Base-by-base conservation (phyloP, 2,797 vertebrate genomes). In the Rhynchonycteris naso region DNA sequence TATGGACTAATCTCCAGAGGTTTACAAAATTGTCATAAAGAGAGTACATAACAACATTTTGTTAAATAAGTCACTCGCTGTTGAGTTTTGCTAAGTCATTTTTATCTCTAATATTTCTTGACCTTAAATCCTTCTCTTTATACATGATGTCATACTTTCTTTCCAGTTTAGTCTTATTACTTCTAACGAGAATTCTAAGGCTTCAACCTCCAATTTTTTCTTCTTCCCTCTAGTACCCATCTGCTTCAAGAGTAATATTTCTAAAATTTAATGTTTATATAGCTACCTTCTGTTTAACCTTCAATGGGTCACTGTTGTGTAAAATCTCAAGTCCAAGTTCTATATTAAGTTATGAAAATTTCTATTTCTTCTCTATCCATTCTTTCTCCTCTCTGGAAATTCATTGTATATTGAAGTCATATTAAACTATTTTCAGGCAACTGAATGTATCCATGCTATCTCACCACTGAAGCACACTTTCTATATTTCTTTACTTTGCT, bases 71-170 rank as follows among this genome's bases (percentile, higher is more conserved):
- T 69, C 19, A 76, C 56, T 65, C 69, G 61, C 63, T 56, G 1
- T 47, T 43, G 30, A 81, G 35, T 78, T 72, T 91, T 72, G 54
- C 43, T 80, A 61, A 71, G 2, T 92, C 54, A 35, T 63, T 61
- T 47, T 85, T 58, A 54, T 76, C 33, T 68, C 47, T n/a, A 68
- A n/a, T 93, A 47, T 63, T 93, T 90, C 65, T 93, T 84, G 24
- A 93, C 74, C 14, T 1, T 80, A 84, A 59, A 28, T 30, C 1
- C 22, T 54, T 85, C 15, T 88, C 4, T 86, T 74, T 80, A 84
- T 21, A 54, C 30, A 22, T 10, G 21, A 12, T 69, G 33, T 21
- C 24, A 38, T 88, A 24, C 28, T 58, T 88, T 76, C 65, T 79
- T 71, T 22, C 19, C 33, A 65, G 0, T 50, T 90, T 72, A 52